Evolutionary conservation across 2,888 invertebrate species (phyloP).

Genomic region (Netelia virgata): DNA sequence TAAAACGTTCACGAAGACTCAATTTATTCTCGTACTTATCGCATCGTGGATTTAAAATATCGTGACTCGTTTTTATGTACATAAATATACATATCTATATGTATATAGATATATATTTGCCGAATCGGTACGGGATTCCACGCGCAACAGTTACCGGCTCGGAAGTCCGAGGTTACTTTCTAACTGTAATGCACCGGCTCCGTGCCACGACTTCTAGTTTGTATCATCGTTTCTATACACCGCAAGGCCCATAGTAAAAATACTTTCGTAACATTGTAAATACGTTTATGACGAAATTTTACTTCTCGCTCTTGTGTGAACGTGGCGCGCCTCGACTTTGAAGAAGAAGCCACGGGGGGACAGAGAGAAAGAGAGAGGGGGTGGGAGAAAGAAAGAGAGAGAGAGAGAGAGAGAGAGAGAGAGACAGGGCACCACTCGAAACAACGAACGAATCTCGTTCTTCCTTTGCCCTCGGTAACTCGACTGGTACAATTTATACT

Average conservation of each 20-base stretch:
- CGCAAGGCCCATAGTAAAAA: slow-evolving; percentile 23
- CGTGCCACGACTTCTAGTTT: slow-evolving; percentile 41
- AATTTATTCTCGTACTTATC: slow-evolving; percentile 47
- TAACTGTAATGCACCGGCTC: slow-evolving; percentile 68
- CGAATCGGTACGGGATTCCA: slow-evolving; percentile 52
- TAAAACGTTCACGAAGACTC: background rate
- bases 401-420: background rate
- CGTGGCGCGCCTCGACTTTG: slow-evolving; percentile 41
- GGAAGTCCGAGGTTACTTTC: slow-evolving; percentile 68
- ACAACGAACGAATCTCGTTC: slow-evolving; percentile 28
- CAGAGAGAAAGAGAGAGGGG: too few relatives aligned
- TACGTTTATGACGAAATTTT: slow-evolving; percentile 51
- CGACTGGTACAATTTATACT: slow-evolving; percentile 44
- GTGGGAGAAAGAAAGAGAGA: background rate
- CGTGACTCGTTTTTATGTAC: slow-evolving; percentile 21
- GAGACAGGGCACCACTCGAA: background rate
- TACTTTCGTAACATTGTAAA: slow-evolving; percentile 51
- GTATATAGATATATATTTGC: slow-evolving; percentile 7
- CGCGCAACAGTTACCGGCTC: slow-evolving; percentile 47
- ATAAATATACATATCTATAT: background rate
- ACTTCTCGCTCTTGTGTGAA: background rate
- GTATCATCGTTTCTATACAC: slow-evolving; percentile 26
- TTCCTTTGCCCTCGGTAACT: slow-evolving; percentile 29
- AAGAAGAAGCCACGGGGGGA: slow-evolving; percentile 17
- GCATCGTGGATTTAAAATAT: slow-evolving; percentile 31